Evolutionary conservation across 1,140 invertebrate species (phyloP).

Genomic region (Cecropterus lyciades): DNA sequence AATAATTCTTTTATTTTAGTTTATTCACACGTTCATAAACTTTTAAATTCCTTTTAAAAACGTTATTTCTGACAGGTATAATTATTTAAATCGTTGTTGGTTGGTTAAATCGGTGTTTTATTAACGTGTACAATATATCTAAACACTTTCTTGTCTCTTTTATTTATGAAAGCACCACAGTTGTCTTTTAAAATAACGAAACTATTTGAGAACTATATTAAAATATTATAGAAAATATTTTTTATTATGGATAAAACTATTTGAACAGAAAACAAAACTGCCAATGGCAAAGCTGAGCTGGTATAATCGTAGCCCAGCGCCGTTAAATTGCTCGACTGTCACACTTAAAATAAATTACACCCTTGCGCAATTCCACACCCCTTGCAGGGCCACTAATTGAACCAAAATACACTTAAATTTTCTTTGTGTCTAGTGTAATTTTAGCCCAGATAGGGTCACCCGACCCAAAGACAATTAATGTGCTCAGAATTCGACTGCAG

Average conservation of each 20-base stretch:
- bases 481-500: slow-evolving; percentile 40
- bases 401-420: slow-evolving; percentile 82
- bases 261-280: slow-evolving; percentile 1
- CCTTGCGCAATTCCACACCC: slow-evolving; percentile 77
- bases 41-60: too few species aligned
- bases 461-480: slow-evolving; percentile 72
- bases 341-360: slow-evolving; percentile 78
- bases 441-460: slow-evolving; percentile 73
- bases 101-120: too few species aligned
- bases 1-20: too few species aligned
- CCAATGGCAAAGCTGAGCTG: slow-evolving; percentile 6
- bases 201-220: not conserved
- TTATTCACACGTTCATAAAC: too few species aligned
- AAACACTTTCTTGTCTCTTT: too few species aligned
- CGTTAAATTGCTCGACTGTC: slow-evolving; percentile 53
- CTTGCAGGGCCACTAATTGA: slow-evolving; percentile 72
- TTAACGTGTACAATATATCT: too few species aligned
- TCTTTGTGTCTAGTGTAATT: slow-evolving; percentile 81
- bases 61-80: too few species aligned
- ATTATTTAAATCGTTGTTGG: too few species aligned
- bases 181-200: too few species aligned
- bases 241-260: not conserved
- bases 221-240: not conserved
- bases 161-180: too few species aligned
- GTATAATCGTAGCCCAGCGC: slow-evolving; percentile 45